Evolutionary conservation across 2,888 invertebrate species (phyloP).

Genomic region (Protonemura montana): DNA sequence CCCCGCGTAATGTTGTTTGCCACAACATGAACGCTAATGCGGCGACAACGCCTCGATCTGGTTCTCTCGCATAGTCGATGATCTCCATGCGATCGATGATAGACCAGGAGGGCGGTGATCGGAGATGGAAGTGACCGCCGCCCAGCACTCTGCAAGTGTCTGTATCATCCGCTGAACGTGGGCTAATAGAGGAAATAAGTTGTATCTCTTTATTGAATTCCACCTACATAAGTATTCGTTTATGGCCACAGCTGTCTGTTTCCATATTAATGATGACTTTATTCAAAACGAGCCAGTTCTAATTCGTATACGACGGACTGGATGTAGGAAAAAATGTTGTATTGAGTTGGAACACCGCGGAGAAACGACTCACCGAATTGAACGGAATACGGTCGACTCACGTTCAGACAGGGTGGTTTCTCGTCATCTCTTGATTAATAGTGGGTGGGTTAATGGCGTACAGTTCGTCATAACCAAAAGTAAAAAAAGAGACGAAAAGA

Average conservation of each 20-base stretch:
- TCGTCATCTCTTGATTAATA: slow-evolving; percentile 9
- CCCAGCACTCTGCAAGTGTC: slow-evolving; percentile 33
- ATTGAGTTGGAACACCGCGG: not conserved
- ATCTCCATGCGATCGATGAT: slow-evolving; percentile 28
- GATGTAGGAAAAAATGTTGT: not conserved
- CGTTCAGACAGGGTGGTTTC: not conserved
- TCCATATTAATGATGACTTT: slow-evolving; percentile 34
- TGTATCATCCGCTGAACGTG: not conserved
- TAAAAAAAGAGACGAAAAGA: slow-evolving; percentile 32
- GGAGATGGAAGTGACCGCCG: slow-evolving; percentile 1
- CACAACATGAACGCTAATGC: not conserved
- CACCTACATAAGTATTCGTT: slow-evolving; percentile 27
- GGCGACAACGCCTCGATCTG: slow-evolving; percentile 23
- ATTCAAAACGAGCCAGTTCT: not conserved
- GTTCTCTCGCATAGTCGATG: not conserved
- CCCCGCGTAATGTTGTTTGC: not conserved
- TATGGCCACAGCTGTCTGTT: slow-evolving; percentile 23
- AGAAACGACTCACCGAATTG: not conserved
- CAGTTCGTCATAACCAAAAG: slow-evolving; percentile 20
- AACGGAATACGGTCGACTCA: not conserved
- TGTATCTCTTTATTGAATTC: slow-evolving; percentile 26
- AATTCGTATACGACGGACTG: not conserved
- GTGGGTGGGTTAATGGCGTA: slow-evolving; percentile 16
- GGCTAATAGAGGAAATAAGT: slow-evolving; percentile 17
- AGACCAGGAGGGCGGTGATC: slow-evolving; percentile 25